phyloP scores from a whole-genome alignment of 2,797 vertebrate species.

The Cyclopterus lumpus region DNA sequence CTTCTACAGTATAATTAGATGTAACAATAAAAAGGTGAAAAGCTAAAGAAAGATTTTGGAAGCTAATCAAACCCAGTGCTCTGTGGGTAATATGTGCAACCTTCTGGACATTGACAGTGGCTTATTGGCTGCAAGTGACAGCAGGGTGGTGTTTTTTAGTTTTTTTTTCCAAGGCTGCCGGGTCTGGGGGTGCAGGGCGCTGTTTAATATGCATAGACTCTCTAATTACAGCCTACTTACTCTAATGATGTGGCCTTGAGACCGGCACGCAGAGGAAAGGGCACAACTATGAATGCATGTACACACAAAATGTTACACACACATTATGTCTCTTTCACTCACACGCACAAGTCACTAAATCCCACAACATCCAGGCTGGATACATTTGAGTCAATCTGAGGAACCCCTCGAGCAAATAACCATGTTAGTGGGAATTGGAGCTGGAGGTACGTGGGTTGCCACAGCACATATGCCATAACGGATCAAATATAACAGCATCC shows the following conservation, averaged over 20 bases:
- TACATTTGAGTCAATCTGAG: conserved; percentile 40
- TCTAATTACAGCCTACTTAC: conserved; percentile 81
- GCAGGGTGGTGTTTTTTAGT: conserved; percentile 56
- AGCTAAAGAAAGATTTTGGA: conserved; percentile 31
- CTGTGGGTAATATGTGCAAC: conserved; percentile 58
- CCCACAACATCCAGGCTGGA: conserved; percentile 22
- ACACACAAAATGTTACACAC: conserved; percentile 6
- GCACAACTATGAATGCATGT: conserved; percentile 44
- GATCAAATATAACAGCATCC: conserved; percentile 20
- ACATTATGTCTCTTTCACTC: conserved; percentile 1
- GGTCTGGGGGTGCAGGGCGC: conserved; percentile 65
- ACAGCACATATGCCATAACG: conserved; percentile 23
- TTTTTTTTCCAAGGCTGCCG: conserved; percentile 61
- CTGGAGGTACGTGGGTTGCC: conserved; percentile 34
- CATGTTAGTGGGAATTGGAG: conserved; percentile 32
- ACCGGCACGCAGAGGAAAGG: conserved; percentile 56
- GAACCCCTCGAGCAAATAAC: conserved; percentile 34
- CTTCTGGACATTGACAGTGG: conserved; percentile 60
- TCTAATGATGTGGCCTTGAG: conserved; percentile 82
- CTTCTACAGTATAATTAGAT: conserved; percentile 21
- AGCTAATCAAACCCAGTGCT: conserved; percentile 48
- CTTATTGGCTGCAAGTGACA: conserved; percentile 68
- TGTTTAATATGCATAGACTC: conserved; percentile 83
- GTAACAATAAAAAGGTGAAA: conserved; percentile 30
- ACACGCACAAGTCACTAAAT: conserved; percentile 26